Evolutionary conservation across 2,888 invertebrate genomes (phyloP).

Genomic region (Clivina fossor): DNA sequence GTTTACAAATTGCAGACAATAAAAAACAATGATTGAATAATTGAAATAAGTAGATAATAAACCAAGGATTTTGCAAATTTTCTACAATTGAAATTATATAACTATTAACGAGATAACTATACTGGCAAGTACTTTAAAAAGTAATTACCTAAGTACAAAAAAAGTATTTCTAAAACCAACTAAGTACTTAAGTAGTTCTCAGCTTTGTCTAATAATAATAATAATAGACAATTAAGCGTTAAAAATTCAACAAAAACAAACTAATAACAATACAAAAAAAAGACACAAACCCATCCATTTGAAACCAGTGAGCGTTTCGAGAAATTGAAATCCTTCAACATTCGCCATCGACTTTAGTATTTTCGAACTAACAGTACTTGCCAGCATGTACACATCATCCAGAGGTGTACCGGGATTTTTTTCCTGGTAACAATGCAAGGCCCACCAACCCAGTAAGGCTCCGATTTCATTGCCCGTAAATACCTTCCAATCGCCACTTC

Average conservation of each 20-base stretch:
- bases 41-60: too few relatives aligned
- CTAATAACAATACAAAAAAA: slow-evolving; percentile 5
- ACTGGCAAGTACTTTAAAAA: too few relatives aligned
- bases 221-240: too few relatives aligned
- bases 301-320: slow-evolving; percentile 96
- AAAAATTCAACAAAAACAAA: slow-evolving; percentile 15
- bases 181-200: too few relatives aligned
- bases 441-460: slow-evolving; percentile 93
- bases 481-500: slow-evolving; percentile 77
- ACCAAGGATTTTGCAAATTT: too few relatives aligned
- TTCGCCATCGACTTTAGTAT: slow-evolving; percentile 81
- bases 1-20: too few relatives aligned
- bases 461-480: slow-evolving; percentile 97
- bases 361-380: slow-evolving; percentile 96
- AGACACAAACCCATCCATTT: slow-evolving; percentile 90
- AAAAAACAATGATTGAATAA: too few relatives aligned
- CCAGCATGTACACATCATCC: slow-evolving; percentile 76
- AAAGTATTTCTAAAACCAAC: too few relatives aligned
- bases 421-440: slow-evolving; percentile 63
- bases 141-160: too few relatives aligned
- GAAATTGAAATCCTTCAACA: slow-evolving; percentile 73
- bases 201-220: too few relatives aligned
- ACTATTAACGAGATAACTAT: too few relatives aligned
- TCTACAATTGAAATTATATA: too few relatives aligned
- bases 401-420: slow-evolving; percentile 54